Percentiles rank a stretch among this genome's conserved stretches.
Conservation (phyloP, 2,888 invertebrate genomes). For the Mesoligia furuncula region DNA sequence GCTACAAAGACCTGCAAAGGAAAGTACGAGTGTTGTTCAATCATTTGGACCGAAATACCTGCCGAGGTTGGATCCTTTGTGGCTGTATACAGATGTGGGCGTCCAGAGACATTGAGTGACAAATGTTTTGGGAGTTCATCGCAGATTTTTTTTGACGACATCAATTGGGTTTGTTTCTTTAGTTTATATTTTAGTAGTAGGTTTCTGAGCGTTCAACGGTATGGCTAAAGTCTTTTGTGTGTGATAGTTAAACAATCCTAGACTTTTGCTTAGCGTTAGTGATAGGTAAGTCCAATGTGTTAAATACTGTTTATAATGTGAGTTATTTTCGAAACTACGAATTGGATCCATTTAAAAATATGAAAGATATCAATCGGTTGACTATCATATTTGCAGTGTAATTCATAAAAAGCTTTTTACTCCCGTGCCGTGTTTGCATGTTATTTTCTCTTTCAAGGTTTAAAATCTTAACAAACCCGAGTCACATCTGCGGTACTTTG, state of each 20-base stretch:
- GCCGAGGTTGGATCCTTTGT: conserved; percentile 42
- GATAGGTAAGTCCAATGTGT: background rate
- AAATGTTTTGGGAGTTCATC: conserved; percentile 20
- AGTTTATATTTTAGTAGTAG: background rate
- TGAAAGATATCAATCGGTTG: background rate
- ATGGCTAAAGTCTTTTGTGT: background rate
- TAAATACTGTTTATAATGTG: background rate
- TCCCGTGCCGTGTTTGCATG: background rate
- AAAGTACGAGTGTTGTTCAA: conserved; percentile 49
- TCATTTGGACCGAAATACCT: conserved; percentile 52
- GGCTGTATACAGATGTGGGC: conserved; percentile 20
- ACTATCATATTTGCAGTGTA: background rate
- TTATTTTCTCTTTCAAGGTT: conserved; percentile 6
- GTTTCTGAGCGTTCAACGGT: background rate
- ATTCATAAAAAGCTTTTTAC: background rate
- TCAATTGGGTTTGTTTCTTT: background rate
- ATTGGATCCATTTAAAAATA: background rate
- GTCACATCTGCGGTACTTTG: conserved; percentile 41
- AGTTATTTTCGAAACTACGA: background rate
- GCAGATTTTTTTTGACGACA: conserved; percentile 16
- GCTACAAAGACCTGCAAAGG: conserved; percentile 51
- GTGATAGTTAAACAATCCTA: background rate
- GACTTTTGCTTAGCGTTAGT: background rate
- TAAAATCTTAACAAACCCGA: conserved; percentile 27
- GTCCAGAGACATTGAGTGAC: conserved; percentile 6